Base-by-base conservation (phyloP, 2,888 invertebrate genomes). In the Lithophane leautieri region DNA sequence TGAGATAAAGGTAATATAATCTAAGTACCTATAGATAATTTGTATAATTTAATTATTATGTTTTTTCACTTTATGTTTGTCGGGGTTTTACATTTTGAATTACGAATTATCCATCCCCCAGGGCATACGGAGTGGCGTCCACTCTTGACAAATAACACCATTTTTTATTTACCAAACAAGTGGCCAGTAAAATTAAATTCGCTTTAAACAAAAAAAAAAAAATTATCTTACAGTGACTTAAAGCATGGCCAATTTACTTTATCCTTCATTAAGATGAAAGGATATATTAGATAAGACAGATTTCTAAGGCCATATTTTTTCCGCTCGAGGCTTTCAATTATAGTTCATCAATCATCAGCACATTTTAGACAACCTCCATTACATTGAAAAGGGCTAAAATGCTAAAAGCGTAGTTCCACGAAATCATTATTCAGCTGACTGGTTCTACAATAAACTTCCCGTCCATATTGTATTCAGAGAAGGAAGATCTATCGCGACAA, bases 401-500 rank as follows among this genome's bases (percentile, higher is more conserved):
- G 28, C 25, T 79, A 56, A 66, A 83, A 63, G 58, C 50, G 12
- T 62, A 56, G 56, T 61, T 74, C 52, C 52, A 28, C 52, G 52
- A 76, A 76, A 77, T 76, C 76, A 76, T 86, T 85, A 85, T 73
- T 78, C 73, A 79, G 63, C 63, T 44, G 72, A 78, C 70, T 81
- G 60, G 42, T 62, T 84, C 68, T 69, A 78, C 76, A 86, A 83
- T 87, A 83, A 83, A 87, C 79, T 78, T 79, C 66, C 74, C 63
- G 40, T 76, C 76, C 75, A 61, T 78, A 79, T 84, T 78, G 79
- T 87, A 78, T 84, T 86, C 81, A 77, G 70, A 77, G 76, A 34
- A 77, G 73, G 70, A 84, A 84, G 79, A 81, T 83, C 79, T 86
- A 86, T 87, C 71, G 76, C 84, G 85, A 86, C 81, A 86, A 87